Evolutionary conservation across 2,113 vertebrate genomes (phyloP).

Genomic region (Manacus vitellinus): DNA sequence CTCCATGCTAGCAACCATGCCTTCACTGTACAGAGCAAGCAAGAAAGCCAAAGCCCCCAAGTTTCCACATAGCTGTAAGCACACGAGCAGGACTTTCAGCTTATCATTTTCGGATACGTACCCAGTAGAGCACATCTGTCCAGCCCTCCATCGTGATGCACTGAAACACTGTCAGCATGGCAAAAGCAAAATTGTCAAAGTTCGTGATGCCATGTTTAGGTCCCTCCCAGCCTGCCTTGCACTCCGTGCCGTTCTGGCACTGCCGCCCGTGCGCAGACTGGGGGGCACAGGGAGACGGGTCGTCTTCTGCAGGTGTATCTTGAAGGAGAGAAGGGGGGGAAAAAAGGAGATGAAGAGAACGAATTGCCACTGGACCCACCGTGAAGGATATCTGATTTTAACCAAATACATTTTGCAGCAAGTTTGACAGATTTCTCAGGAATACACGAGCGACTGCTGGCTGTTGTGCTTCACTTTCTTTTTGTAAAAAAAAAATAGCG

Average conservation of each 20-base stretch:
- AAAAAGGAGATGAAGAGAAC: neutral
- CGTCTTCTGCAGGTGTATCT: slow-evolving; percentile 84
- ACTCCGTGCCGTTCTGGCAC: slow-evolving; percentile 87
- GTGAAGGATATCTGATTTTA: neutral
- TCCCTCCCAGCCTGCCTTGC: slow-evolving; percentile 90
- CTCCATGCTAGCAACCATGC: neutral
- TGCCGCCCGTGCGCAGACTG: slow-evolving; percentile 87
- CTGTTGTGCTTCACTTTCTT: neutral
- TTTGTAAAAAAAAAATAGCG: neutral
- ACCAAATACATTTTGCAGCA: neutral
- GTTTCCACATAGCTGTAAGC: neutral
- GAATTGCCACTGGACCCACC: neutral
- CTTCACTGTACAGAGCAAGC: neutral
- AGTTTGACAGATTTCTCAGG: neutral
- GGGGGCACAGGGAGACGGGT: slow-evolving; percentile 90
- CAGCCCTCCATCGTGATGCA: slow-evolving; percentile 99
- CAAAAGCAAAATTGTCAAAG: slow-evolving; percentile 99
- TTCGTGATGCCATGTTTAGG: slow-evolving; percentile 98
- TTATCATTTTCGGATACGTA: slow-evolving; percentile 74
- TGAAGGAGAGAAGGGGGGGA: neutral
- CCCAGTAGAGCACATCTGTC: slow-evolving; percentile 98
- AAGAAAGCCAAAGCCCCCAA: neutral
- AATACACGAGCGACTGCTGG: neutral
- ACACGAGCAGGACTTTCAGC: neutral
- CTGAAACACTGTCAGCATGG: slow-evolving; percentile 98